These are phyloP conservation scores for Nemotelus nigrinus DNA, from an alignment of 2,888 invertebrate species.

Conservation along the genomic window DNA sequence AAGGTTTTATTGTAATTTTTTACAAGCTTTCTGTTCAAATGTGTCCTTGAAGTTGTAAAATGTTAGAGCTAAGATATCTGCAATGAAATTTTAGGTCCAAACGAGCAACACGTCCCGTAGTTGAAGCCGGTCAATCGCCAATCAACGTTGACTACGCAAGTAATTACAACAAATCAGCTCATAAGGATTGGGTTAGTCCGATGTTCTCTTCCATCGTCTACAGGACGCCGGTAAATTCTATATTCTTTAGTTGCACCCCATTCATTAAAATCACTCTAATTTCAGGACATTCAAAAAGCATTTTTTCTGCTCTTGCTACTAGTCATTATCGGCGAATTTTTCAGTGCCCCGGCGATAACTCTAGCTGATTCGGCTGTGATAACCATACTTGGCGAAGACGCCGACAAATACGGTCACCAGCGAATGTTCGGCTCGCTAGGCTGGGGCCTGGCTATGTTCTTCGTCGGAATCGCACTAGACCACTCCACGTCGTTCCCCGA, in stretches of 20 bases:
- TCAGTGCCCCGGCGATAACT: constrained; percentile 95
- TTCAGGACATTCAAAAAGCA: constrained; percentile 88
- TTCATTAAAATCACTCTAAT: background rate
- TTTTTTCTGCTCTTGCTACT: constrained; percentile 93
- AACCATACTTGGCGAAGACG: constrained; percentile 87
- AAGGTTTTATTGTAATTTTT: too few relatives aligned
- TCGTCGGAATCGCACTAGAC: constrained; percentile 91
- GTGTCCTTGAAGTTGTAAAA: too few relatives aligned
- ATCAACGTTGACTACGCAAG: constrained; percentile 78
- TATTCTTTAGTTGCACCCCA: background rate
- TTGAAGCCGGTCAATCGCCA: constrained; percentile 74
- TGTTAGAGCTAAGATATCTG: too few relatives aligned
- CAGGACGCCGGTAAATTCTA: constrained; percentile 67
- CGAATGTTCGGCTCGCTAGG: constrained; percentile 98
- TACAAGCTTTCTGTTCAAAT: too few relatives aligned
- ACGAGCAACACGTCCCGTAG: constrained; percentile 56
- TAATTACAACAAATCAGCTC: constrained; percentile 77
- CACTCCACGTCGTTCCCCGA: constrained; percentile 95
- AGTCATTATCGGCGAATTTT: constrained; percentile 96
- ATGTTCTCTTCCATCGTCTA: constrained; percentile 95
- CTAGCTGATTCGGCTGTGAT: constrained; percentile 93
- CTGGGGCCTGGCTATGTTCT: constrained; percentile 99
- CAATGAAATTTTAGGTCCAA: constrained; percentile 11
- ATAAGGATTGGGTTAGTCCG: constrained; percentile 85
- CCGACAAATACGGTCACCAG: constrained; percentile 93